Evolutionary conservation across 1,140 invertebrate genomes (phyloP).

Genomic region (Diplogasteroides magnus): DNA sequence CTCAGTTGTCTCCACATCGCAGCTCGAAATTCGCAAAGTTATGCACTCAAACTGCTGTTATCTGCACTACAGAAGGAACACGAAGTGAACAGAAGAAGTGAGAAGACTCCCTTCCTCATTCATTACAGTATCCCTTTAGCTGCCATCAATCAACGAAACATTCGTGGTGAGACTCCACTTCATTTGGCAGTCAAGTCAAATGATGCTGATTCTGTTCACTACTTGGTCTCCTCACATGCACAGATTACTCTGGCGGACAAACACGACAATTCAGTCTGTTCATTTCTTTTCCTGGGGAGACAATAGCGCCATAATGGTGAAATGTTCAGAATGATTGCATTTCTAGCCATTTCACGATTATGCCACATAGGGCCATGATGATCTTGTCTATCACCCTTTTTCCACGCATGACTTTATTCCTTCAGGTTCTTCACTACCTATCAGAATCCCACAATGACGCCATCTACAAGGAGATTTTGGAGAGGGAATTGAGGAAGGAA

Average conservation of each 20-base stretch:
- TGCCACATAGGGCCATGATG: no score
- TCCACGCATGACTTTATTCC: not conserved
- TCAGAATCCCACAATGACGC: constrained; percentile 29
- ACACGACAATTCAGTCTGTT: constrained; percentile 21
- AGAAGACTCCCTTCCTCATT: no score
- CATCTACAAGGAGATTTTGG: constrained; percentile 27
- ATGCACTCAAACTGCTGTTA: constrained; percentile 21
- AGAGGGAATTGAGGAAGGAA: not conserved
- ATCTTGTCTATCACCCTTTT: no score
- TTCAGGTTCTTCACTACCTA: constrained; percentile 25
- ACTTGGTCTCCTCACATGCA: constrained; percentile 15
- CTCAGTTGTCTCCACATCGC: constrained; percentile 21
- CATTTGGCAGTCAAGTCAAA: constrained; percentile 20
- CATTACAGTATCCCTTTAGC: not conserved
- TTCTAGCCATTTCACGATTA: no score
- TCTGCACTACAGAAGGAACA: constrained; percentile 1
- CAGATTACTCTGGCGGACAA: constrained; percentile 12
- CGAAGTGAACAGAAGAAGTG: not conserved
- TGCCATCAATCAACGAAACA: constrained; percentile 22
- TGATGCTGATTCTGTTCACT: constrained; percentile 27
- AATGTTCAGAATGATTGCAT: no score
- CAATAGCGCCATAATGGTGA: not conserved
- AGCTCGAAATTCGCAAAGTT: constrained; percentile 24
- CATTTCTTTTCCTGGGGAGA: no score
- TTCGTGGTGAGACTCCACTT: constrained; percentile 16